Conservation (phyloP, 2,113 vertebrate genomes). For the Phrynosoma blainvillii region DNA sequence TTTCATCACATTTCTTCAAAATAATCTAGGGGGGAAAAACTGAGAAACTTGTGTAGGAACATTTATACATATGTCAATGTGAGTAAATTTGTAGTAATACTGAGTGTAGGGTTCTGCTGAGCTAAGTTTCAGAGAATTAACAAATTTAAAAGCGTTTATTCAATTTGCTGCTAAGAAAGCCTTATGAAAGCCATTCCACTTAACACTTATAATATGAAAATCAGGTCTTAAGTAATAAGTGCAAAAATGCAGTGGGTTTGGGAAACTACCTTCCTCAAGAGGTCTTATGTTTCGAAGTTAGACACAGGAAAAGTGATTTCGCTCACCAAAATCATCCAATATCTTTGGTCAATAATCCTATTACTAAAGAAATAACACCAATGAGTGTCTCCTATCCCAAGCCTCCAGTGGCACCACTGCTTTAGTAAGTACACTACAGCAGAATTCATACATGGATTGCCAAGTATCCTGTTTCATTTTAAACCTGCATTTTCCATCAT, state of each 20-base stretch:
- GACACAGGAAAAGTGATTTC: slow-evolving; percentile 7
- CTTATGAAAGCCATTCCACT: not conserved
- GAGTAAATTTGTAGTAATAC: not conserved
- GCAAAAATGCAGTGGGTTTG: not conserved
- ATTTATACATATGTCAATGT: not conserved
- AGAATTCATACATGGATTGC: slow-evolving; percentile 17
- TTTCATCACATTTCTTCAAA: not conserved
- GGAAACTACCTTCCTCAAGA: not conserved
- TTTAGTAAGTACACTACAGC: not conserved
- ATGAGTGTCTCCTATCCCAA: not conserved
- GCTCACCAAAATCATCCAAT: slow-evolving; percentile 22
- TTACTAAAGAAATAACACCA: slow-evolving; percentile 19
- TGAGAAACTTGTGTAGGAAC: not conserved
- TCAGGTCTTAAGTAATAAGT: not conserved
- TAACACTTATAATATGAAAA: not conserved
- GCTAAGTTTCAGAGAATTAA: not conserved
- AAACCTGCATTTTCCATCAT: not conserved
- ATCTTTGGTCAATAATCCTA: not conserved
- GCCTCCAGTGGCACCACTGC: not conserved
- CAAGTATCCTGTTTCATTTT: not conserved
- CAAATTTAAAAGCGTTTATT: slow-evolving; percentile 22
- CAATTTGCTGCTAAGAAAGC: not conserved
- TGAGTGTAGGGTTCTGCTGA: not conserved
- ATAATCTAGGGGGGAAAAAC: not conserved
- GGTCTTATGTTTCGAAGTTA: slow-evolving; percentile 9